These are phyloP conservation scores for Cynopterus brachyotis DNA, from an alignment of 2,113 vertebrate species.

Conservation along the genomic window DNA sequence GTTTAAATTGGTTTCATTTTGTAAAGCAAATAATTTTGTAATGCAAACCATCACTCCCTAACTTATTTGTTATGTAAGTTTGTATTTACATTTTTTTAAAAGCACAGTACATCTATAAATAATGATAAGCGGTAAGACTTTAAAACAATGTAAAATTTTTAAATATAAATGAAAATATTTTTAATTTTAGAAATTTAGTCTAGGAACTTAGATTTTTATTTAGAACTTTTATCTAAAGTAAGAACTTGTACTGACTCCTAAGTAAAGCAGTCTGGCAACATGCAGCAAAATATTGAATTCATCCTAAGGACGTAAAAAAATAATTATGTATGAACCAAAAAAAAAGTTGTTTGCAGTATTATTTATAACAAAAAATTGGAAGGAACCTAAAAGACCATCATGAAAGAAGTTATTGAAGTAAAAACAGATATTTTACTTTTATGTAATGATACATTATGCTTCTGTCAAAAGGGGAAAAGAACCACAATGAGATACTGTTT, in stretches of 20 bases:
- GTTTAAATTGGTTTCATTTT: conserved; percentile 55
- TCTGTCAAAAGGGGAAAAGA: not conserved
- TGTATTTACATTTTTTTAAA: conserved; percentile 32
- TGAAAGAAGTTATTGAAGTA: not conserved
- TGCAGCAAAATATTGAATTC: conserved; percentile 14
- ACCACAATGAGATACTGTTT: not conserved
- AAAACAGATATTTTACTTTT: not conserved
- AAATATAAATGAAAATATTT: conserved; percentile 42
- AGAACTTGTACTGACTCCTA: not conserved
- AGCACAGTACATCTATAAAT: not conserved
- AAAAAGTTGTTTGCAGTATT: not conserved
- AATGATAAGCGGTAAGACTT: not conserved
- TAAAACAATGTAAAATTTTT: not conserved
- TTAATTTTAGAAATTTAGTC: conserved; percentile 19
- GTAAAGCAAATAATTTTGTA: conserved; percentile 69
- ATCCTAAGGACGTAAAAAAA: not conserved
- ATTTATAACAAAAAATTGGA: not conserved
- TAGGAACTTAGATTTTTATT: not conserved
- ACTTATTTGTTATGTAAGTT: conserved; percentile 66
- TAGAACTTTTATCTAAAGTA: not conserved
- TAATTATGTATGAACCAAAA: not conserved
- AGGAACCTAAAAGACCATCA: not conserved
- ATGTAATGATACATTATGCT: not conserved
- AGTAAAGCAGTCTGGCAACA: not conserved
- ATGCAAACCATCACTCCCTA: conserved; percentile 64